phyloP scores from a whole-genome alignment of 2,888 invertebrate genomes.

The Ethmia dodecea region DNA sequence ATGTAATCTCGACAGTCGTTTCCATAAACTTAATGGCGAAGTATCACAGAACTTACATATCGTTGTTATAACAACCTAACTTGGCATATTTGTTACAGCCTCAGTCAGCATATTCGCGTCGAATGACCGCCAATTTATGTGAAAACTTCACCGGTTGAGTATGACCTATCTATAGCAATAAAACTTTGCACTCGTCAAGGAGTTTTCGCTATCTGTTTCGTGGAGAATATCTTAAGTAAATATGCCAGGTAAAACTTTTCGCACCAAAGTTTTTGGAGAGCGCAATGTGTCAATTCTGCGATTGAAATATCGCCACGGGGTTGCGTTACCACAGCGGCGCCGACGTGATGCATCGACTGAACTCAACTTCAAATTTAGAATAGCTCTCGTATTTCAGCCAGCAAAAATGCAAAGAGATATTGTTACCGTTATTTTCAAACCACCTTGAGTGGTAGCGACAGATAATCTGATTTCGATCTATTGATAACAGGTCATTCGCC shows the following conservation, averaged over 20 bases:
- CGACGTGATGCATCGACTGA: constrained; percentile 49
- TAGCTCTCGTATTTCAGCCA: constrained; percentile 37
- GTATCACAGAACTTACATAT: constrained; percentile 77
- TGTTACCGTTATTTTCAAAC: constrained; percentile 27
- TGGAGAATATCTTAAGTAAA: constrained; percentile 66
- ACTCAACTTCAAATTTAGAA: constrained; percentile 20
- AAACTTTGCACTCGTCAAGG: constrained; percentile 73
- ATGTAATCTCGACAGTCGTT: constrained; percentile 73
- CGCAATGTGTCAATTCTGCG: constrained; percentile 70
- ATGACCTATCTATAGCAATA: constrained; percentile 71
- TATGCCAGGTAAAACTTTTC: constrained; percentile 72
- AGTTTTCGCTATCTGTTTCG: constrained; percentile 58
- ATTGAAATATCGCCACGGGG: constrained; percentile 58
- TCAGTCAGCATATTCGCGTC: constrained; percentile 77
- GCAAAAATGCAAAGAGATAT: constrained; percentile 8
- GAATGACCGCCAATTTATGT: constrained; percentile 78
- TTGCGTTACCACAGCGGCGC: constrained; percentile 74
- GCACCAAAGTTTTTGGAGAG: constrained; percentile 56
- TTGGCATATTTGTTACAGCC: constrained; percentile 77
- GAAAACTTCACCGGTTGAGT: constrained; percentile 70
- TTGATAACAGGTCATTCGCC: constrained; percentile 23
- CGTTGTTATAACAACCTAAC: constrained; percentile 75
- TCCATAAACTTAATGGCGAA: constrained; percentile 76
- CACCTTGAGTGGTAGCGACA: constrained; percentile 37
- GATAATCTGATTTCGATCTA: constrained; percentile 13